Base-by-base conservation (phyloP, 2,888 invertebrate species). In the Copidosoma aretas region DNA sequence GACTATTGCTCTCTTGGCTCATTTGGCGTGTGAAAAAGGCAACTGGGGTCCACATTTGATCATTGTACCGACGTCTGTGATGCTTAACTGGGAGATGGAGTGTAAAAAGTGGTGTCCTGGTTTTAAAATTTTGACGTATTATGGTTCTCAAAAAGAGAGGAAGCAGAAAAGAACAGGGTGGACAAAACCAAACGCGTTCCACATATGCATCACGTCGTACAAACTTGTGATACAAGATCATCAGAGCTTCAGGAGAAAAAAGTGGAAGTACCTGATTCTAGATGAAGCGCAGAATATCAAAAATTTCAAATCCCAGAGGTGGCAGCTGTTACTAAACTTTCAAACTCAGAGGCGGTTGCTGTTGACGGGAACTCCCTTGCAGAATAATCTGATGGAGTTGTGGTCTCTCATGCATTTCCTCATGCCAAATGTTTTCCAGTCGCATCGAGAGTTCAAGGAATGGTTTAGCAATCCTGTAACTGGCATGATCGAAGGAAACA, bases 71-170 rank as follows among this genome's bases (percentile, higher is more conserved):
- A 99, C 99, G 19, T 98, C 98, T 75, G 98, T 99, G 61, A 97
- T 99, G 93, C 88, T 99, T 72, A 99, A 99, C 86, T 99, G 99
- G 99, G 99, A 99, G 87, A 96, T 98, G 95, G 99, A 99, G 85
- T 94, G 97, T 81, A 98, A 99, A 85, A 98, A 98, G 85, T 99
- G 99, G 99, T 98, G 98, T 84, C 99, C 99, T 0, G 96, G 95
- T 62, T 97, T 99, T 84, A 99, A 99, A 88, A 95, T 99, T 79
- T 89, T 99, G 75, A 98, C 98, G 1, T 99, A 99, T 84, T 99
- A 97, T 82, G 99, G 99, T 57, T 91, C 92, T 41, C 95, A 95
- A 78, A 98, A 98, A 83, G 99, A 99, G 84, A 88, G 99, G 67
- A 95, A 94, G 84, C 85, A 91, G 74, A 96, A 96, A 82, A 88